Evolutionary conservation across 2,113 vertebrate species (phyloP), one percentile per base, ranked within the genome.

Genomic region (Epinephelus lanceolatus): DNA sequence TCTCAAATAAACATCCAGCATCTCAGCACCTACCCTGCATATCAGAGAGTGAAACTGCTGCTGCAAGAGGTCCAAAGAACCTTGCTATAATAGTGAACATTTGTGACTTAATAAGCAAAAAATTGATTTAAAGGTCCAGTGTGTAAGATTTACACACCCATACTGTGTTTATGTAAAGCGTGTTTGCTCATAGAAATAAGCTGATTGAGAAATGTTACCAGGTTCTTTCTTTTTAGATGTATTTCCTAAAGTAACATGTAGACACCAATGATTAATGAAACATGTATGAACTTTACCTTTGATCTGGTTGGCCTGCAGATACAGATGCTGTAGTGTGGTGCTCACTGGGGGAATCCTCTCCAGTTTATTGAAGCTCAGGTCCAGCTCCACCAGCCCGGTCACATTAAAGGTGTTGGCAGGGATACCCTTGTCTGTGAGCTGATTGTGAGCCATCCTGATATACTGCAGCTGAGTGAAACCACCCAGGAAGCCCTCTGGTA

Each of bases 261-360:
- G 17, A 12, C 5, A 7, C 51, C 30, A 17, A 17, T 57, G 4
- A 12, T 13, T 1, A 56, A 47, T 23, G 6, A 55, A 33, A 13
- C 12, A 12, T 55, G 10, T 25, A 7, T 62, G 17, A 13, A 5
- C 21, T 49, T 56, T 71, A 99, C 98, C 98, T 14, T 98, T 96
- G 89, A 99, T 99, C 71, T 96, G 95, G 87, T 99, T 99, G 52
- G 97, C 97, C 79, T 99, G 98, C 71, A 99, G 96, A 81, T 99
- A 99, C 66, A 99, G 97, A 90, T 99, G 97, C 91, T 99, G 96
- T 0, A 99, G 95, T 40, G 95, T 96, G 92, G 96, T 95, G 92
- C 88, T 98, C 91, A 99, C 97, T 0, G 91, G 88, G 1, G 98
- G 98, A 74, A 99, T 99, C 87, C 96, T 96, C 95, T 98, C 97